Base-by-base conservation (phyloP, 2,888 invertebrate genomes). In the Aradus depressus region DNA sequence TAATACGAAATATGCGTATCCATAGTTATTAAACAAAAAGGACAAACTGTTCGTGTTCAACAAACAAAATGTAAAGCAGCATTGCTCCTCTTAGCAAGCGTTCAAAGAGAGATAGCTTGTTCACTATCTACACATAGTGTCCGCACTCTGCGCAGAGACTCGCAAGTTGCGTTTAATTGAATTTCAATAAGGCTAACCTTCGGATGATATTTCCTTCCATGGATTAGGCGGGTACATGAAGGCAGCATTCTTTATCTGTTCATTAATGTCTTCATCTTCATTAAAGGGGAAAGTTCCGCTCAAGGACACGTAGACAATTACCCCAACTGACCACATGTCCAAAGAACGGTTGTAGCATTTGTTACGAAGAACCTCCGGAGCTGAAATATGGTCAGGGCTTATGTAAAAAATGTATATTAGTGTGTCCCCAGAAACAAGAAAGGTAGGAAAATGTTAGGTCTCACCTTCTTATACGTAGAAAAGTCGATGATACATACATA, bases 311-410 rank as follows among this genome's bases (percentile, higher is more conserved):
- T 98, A 98, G 58, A 98, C 85, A 62, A 98, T 97, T 2, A 98
- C 98, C 25, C 98, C 98, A 44, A 97, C 96, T 64, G 93, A 95
- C 98, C 97, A 98, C 97, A 98, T 98, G 70, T 98, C 98, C 64
- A 98, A 72, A 0, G 96, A 96, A 2, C 97, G 80, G 70, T 98
- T 99, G 73, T 98, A 98, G 26, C 97, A 96, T 69, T 97, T 97
- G 72, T 97, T 96, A 59, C 96, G 81, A 32, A 98, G 74, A 8
- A 98, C 97, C 70, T 98, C 96, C 0, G 98, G 98, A 16, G 98
- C 97, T 84, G 37, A 25, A 52, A 51, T 10, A 23, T 38, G 38
- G n/a, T 21, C n/a, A n/a, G n/a, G n/a, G n/a, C n/a, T n/a, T n/a
- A n/a, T n/a, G n/a, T n/a, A n/a, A n/a, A n/a, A n/a, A n/a, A n/a